Evolutionary conservation across 2,888 invertebrate species (phyloP), one percentile per base, ranked within the genome.

Genomic region (Aphodius granarius): DNA sequence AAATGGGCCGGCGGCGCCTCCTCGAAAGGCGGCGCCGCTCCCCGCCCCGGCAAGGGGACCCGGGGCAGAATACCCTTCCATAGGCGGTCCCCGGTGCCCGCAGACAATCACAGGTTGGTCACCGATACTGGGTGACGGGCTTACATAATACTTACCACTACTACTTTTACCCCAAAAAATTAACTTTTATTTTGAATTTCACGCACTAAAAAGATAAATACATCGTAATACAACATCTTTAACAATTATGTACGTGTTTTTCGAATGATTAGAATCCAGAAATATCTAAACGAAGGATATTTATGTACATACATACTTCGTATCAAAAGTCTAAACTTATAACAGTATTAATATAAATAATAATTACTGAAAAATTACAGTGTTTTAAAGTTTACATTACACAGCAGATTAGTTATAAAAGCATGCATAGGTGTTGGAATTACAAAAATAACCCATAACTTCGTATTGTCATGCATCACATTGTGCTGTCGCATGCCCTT

Each of bases 51-150:
- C 84, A 88, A 85, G 82, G 82, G 83, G 77, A 81, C 81, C 79
- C 85, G 88, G 87, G 88, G 88, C 83, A 86, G 88, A 84, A 88
- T 91, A 85, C 91, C 91, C 83, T 91, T 91, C 88, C 91, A 91
- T 87, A 89, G 90, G 87, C 89, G 91, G 84, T 89, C 90, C 83
- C 87, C 87, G 84, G 85, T 88, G 85, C 87, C 87, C 85, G 86
- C 76, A 64, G 77, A 81, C 78, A 79, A 81, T 82, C 85, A 85
- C 84, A 85, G 86, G 86, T 86, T 85, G 85, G 86, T 86, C 85
- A 85, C 84, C 84, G 84, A 84, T 84, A 84, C 80, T 81, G 84
- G 85, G 85, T 84, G 84, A 84, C 84, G 84, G 85, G 85, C 83
- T 82, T 81, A 66, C 66, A 66, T 66, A 65, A 63, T 70, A 65